Evolutionary conservation across 1,140 invertebrate species (phyloP).

Genomic region (Drosophila rhopaloa): DNA sequence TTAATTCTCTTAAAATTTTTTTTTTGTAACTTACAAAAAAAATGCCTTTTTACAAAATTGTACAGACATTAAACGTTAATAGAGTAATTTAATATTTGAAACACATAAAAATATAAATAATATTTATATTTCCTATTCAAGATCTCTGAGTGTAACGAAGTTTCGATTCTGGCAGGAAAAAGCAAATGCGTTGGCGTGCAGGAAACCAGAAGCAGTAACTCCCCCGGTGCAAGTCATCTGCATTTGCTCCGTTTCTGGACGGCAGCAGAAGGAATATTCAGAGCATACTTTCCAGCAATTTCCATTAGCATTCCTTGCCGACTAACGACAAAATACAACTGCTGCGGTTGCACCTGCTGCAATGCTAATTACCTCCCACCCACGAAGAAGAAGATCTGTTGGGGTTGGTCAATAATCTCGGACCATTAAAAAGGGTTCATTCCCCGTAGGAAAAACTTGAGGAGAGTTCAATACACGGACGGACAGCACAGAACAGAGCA

Average conservation of each 20-base stretch:
- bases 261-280: conserved; percentile 10
- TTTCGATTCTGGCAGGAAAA: conserved; percentile 2
- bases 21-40: no score
- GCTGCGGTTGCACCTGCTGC: conserved; percentile 36
- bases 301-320: conserved; percentile 14
- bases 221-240: conserved; percentile 29
- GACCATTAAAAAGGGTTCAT: conserved; percentile 41
- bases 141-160: conserved; percentile 12
- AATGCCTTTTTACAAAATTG: no score
- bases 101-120: no score
- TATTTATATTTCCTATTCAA: no score
- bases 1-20: no score
- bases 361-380: conserved; percentile 58
- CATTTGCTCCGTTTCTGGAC: conserved; percentile 3
- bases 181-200: not conserved
- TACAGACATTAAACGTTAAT: no score
- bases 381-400: not conserved
- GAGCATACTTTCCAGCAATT: conserved; percentile 29
- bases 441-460: not conserved
- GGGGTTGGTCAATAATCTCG: conserved; percentile 28
- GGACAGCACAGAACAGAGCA: not conserved
- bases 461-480: conserved; percentile 28
- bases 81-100: no score
- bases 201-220: conserved; percentile 8
- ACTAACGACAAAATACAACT: conserved; percentile 6